Evolutionary conservation across 2,113 vertebrate species (phyloP), one percentile per base, ranked within the genome.

Genomic region (Hassar affinis): DNA sequence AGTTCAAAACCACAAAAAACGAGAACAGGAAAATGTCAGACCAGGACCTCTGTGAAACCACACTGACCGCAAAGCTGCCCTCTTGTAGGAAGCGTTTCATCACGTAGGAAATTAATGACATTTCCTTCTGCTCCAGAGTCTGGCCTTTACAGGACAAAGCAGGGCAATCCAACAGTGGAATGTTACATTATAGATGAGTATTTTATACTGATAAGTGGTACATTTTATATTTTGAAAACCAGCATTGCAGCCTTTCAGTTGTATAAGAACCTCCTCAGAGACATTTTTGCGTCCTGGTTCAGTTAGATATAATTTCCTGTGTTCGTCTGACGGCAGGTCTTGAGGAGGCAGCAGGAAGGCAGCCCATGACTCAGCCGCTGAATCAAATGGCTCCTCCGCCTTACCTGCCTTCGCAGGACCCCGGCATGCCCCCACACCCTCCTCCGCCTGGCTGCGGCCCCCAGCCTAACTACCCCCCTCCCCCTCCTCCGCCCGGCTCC

Each of bases 331-430:
- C 54, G 59, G 66, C 90, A 97, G 96, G 95, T 87, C 91, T 96
- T 27, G 93, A 95, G 30, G 95, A 97, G 85, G 91, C 95, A 0
- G 61, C 94, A 0, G 93, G 92, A 35, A 94, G 95, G 78, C 96
- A 95, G 88, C 76, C 90, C 82, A 96, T 95, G 79, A 91, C 93
- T 27, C 89, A 90, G 78, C 88, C 71, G 1, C 84, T 89, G 85
- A 74, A 79, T 76, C 89, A 86, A 87, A 90, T 90, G 92, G 91
- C 93, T 88, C 96, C 96, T 11, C 96, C 96, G 17, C 96, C 96
- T 0, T 96, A 97, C 90, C 94, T 95, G 87, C 93, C 84, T 0
- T 91, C 88, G 89, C 87, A 91, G 84, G 88, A 92, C 85, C 91
- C 90, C 78, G 89, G 85, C 91, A 94, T 95, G 93, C 87, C 93